Percentiles rank a stretch among this genome's conserved stretches.
These are phyloP conservation scores for Protodeltote pygarga DNA, from an alignment of 2,888 invertebrate genomes.

Conservation along the genomic window DNA sequence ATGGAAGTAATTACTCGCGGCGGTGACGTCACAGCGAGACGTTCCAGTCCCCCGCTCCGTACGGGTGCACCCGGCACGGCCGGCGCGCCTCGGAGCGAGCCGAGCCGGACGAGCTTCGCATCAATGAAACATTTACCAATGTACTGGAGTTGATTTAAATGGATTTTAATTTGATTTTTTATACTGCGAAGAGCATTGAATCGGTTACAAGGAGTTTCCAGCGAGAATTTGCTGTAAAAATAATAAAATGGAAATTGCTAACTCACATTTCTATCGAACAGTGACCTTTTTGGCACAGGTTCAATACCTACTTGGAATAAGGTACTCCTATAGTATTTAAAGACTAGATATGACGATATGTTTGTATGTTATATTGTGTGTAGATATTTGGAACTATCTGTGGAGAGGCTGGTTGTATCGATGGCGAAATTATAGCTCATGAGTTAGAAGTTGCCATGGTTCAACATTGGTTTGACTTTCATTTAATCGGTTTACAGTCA, in stretches of 20 bases:
- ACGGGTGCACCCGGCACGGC: constrained; percentile 51
- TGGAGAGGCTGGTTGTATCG: neutral
- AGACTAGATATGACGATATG: neutral
- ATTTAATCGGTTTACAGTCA: neutral
- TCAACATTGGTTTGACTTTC: no score
- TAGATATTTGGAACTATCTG: neutral
- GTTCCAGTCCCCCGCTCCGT: constrained; percentile 47
- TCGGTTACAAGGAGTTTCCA: neutral
- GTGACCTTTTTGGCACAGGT: constrained; percentile 35
- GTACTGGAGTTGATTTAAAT: constrained; percentile 6
- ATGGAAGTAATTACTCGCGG: constrained; percentile 70
- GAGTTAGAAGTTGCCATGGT: neutral
- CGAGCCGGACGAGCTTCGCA: constrained; percentile 2
- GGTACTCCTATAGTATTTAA: constrained; percentile 6
- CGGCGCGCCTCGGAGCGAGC: constrained; percentile 9
- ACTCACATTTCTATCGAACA: constrained; percentile 5
- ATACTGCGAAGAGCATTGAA: neutral
- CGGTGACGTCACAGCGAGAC: constrained; percentile 75
- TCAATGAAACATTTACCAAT: constrained; percentile 35
- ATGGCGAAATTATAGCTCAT: neutral
- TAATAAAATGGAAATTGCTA: neutral
- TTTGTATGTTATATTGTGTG: neutral
- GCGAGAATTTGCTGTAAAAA: neutral
- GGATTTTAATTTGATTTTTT: constrained; percentile 2
- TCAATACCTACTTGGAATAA: constrained; percentile 18